These are phyloP conservation scores for Acanthococcus lagerstroemiae DNA, from an alignment of 2,888 invertebrate species.

Conservation along the genomic window DNA sequence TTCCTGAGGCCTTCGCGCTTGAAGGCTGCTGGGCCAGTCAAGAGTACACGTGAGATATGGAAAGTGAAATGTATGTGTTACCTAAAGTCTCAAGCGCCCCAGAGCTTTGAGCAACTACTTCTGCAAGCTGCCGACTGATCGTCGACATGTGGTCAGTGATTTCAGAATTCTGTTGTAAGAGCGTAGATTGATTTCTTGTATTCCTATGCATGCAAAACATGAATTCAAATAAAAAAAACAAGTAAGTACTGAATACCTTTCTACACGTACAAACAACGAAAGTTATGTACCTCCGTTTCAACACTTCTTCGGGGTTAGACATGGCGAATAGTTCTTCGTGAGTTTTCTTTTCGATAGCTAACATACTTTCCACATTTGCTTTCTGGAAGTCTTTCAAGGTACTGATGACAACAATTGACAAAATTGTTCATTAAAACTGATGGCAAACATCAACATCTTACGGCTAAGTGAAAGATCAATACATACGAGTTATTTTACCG, in stretches of 20 bases:
- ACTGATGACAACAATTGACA: slow-evolving; percentile 41
- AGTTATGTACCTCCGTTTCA: slow-evolving; percentile 49
- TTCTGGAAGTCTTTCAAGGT: slow-evolving; percentile 66
- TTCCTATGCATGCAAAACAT: slow-evolving; percentile 4
- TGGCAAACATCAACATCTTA: too few relatives aligned
- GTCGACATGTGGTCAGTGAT: slow-evolving; percentile 76
- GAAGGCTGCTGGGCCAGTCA: too few relatives aligned
- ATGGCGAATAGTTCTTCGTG: slow-evolving; percentile 57
- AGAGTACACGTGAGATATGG: neutral
- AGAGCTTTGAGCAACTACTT: slow-evolving; percentile 77
- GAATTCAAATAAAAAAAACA: neutral
- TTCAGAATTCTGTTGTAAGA: slow-evolving; percentile 15
- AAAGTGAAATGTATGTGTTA: slow-evolving; percentile 36
- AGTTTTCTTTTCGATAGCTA: slow-evolving; percentile 65
- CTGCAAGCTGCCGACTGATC: slow-evolving; percentile 74
- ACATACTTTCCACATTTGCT: slow-evolving; percentile 66
- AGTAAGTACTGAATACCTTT: neutral
- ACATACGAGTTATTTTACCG: too few relatives aligned
- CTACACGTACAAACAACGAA: slow-evolving; percentile 4
- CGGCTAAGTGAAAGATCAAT: too few relatives aligned
- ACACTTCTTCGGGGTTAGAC: slow-evolving; percentile 45
- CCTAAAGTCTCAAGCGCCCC: slow-evolving; percentile 68
- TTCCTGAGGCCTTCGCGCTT: too few relatives aligned
- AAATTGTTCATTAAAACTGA: neutral
- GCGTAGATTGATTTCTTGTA: slow-evolving; percentile 1